Percentiles rank a stretch among this genome's conserved stretches.
These are phyloP conservation scores for Melitaea cinxia DNA, from an alignment of 1,140 invertebrate genomes.

Conservation along the genomic window DNA sequence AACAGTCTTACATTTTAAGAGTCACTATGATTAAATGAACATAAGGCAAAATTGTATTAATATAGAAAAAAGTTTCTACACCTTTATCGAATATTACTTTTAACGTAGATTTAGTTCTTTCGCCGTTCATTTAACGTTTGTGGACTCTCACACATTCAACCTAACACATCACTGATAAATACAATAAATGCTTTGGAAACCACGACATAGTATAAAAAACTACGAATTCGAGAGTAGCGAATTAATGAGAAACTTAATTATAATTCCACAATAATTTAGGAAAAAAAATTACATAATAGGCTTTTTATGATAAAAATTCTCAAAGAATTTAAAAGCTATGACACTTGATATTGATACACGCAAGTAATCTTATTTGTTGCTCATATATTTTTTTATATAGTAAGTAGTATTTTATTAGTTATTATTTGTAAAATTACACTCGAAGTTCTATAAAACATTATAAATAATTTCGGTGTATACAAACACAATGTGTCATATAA, in stretches of 20 bases:
- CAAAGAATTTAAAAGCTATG: not conserved
- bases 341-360: not conserved
- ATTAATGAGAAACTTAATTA: not conserved
- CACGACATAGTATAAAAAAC: conserved; percentile 9
- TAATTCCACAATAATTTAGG: not conserved
- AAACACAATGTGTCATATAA: conserved; percentile 14
- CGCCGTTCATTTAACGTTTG: not conserved
- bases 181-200: conserved; percentile 18
- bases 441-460: not conserved
- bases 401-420: not conserved
- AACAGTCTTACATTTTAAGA: not conserved
- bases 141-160: conserved; percentile 1
- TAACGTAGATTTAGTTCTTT: too few species aligned
- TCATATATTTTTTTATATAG: not conserved
- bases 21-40: too few species aligned
- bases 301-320: not conserved
- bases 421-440: not conserved
- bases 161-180: not conserved
- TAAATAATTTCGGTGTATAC: conserved; percentile 9
- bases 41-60: too few species aligned
- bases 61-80: too few species aligned
- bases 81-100: too few species aligned
- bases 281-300: not conserved
- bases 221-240: not conserved
- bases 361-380: not conserved